Conservation (phyloP, 2,888 invertebrate genomes). For the Lacanobia wlatinum region DNA sequence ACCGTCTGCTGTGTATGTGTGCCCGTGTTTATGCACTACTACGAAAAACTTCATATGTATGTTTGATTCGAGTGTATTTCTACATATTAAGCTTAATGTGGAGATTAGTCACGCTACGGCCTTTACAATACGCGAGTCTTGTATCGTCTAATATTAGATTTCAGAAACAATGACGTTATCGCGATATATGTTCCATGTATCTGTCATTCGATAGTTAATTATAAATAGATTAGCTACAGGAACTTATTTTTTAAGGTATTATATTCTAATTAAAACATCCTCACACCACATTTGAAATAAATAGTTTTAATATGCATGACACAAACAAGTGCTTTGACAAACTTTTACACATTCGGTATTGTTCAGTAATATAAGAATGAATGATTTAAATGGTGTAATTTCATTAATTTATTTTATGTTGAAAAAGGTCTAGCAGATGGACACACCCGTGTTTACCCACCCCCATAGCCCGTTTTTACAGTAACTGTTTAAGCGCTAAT, state of each 20-base stretch:
- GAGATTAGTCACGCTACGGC: conserved; percentile 83
- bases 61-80: conserved; percentile 81
- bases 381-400: neutral
- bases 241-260: neutral
- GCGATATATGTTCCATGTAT: neutral
- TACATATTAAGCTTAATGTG: conserved; percentile 84
- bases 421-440: neutral
- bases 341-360: neutral
- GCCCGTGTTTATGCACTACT: conserved; percentile 71
- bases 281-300: neutral
- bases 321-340: neutral
- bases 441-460: neutral
- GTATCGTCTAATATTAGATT: conserved; percentile 58
- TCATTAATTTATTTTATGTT: neutral
- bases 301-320: neutral
- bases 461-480: neutral
- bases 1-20: conserved; percentile 74
- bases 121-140: conserved; percentile 74
- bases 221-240: neutral
- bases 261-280: neutral
- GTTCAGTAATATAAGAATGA: neutral
- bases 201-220: neutral
- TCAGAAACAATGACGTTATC: conserved; percentile 42
- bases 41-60: conserved; percentile 75
- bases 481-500: neutral